Conservation (phyloP, 2,797 vertebrate genomes). For the Podarcis lilfordi region DNA sequence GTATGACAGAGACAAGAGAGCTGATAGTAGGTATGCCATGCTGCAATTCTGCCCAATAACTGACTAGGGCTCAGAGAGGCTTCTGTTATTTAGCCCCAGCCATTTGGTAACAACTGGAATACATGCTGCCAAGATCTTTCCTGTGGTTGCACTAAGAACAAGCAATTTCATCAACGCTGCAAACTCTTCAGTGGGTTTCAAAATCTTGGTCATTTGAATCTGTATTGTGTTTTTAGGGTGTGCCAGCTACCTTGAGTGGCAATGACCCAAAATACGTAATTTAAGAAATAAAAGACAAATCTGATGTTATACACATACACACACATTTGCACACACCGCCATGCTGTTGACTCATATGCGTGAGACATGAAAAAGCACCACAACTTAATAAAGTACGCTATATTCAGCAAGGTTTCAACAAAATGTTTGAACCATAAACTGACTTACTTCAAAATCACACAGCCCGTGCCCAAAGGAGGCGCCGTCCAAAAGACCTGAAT, state of each 20-base stretch:
- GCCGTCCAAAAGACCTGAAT: conserved; percentile 97
- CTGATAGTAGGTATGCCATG: neutral
- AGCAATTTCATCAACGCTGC: too few relatives aligned
- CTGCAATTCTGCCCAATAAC: neutral
- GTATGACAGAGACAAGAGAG: neutral
- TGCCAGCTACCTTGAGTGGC: neutral
- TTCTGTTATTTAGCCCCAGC: neutral
- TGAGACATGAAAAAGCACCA: rapidly evolving
- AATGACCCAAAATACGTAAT: neutral
- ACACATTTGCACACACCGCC: neutral
- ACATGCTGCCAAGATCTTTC: too few relatives aligned
- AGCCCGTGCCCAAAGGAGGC: conserved; percentile 88
- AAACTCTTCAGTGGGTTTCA: too few relatives aligned
- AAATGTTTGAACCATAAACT: conserved; percentile 3
- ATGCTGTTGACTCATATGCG: neutral
- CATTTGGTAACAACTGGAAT: neutral
- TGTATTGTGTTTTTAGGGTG: neutral
- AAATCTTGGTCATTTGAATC: too few relatives aligned
- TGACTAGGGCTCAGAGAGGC: neutral
- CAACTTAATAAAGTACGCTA: neutral
- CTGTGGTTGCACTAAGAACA: too few relatives aligned
- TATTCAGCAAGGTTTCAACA: neutral
- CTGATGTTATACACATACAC: neutral
- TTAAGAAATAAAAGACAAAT: neutral
- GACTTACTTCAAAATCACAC: conserved; percentile 93